A percentile compares a stretch with the other conserved stretches of the same genome.
These are phyloP conservation scores for Pemphigus obesinymphae DNA, from an alignment of 1,140 invertebrate genomes.

Conservation along the genomic window DNA sequence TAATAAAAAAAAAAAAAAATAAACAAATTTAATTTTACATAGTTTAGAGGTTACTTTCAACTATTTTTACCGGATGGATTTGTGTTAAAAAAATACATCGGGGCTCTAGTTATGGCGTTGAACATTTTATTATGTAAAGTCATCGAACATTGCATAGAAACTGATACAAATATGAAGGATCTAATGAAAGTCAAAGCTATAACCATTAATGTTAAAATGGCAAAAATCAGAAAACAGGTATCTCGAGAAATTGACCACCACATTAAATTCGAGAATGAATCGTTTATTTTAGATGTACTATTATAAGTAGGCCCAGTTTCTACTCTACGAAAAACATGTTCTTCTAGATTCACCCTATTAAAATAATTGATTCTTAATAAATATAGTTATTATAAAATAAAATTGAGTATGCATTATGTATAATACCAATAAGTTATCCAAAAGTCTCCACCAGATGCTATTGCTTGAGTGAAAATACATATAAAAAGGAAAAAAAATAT, in stretches of 20 bases:
- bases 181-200: conserved; percentile 59
- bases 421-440: conserved; percentile 71
- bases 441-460: conserved; percentile 69
- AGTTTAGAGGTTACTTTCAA: not conserved
- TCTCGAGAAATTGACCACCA: conserved; percentile 37
- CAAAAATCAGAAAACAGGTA: conserved; percentile 59
- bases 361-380: too few relatives aligned
- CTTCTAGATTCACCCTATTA: conserved; percentile 54
- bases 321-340: conserved; percentile 42
- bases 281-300: not conserved
- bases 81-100: conserved; percentile 84
- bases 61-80: conserved; percentile 61
- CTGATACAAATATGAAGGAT: conserved; percentile 68
- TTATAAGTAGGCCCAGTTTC: not conserved
- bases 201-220: conserved; percentile 58
- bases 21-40: too few relatives aligned
- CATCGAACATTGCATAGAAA: conserved; percentile 74
- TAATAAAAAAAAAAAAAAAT: conserved; percentile 45
- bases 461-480: conserved; percentile 62
- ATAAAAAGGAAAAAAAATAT: conserved; percentile 58
- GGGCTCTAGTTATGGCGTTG: conserved; percentile 68
- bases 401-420: too few relatives aligned
- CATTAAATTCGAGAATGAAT: not conserved
- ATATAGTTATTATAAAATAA: too few relatives aligned
- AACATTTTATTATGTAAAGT: conserved; percentile 82